Percentiles rank a stretch among this genome's conserved stretches.
Evolutionary conservation across 2,113 vertebrate species (phyloP).

Genomic region (Astur gentilis): DNA sequence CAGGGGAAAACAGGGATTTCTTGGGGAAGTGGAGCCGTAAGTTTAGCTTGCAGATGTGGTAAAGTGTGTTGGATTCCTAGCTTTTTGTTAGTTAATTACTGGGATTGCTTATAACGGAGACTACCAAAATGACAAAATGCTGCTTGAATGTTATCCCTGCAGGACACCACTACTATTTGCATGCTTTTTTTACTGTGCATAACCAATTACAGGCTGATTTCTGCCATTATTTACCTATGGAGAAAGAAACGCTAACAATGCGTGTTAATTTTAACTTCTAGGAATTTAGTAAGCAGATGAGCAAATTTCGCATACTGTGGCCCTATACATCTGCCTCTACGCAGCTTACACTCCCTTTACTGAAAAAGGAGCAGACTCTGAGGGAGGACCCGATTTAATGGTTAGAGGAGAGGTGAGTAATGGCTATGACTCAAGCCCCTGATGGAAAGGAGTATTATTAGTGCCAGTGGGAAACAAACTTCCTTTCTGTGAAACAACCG

Average conservation of each 20-base stretch:
- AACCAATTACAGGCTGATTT: neutral
- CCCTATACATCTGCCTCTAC: neutral
- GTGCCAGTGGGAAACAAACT: neutral
- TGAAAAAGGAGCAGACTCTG: neutral
- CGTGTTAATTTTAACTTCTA: neutral
- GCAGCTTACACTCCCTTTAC: neutral
- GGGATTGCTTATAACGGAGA: neutral
- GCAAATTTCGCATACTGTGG: neutral
- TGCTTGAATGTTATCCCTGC: neutral
- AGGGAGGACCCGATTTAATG: neutral
- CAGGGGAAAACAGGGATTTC: neutral
- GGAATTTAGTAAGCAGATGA: constrained; percentile 17
- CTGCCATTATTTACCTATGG: neutral
- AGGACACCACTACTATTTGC: neutral
- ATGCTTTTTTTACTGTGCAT: neutral
- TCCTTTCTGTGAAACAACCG: neutral
- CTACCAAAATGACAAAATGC: constrained; percentile 11
- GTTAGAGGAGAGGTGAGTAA: neutral
- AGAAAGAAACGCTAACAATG: neutral
- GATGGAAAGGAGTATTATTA: neutral
- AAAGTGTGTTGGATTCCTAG: neutral
- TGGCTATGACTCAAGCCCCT: neutral
- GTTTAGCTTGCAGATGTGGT: neutral
- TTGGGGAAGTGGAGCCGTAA: neutral
- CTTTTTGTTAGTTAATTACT: neutral